Percentiles rank a stretch among this genome's conserved stretches.
phyloP scores from a whole-genome alignment of 2,113 vertebrate genomes.

The Canis aureus region DNA sequence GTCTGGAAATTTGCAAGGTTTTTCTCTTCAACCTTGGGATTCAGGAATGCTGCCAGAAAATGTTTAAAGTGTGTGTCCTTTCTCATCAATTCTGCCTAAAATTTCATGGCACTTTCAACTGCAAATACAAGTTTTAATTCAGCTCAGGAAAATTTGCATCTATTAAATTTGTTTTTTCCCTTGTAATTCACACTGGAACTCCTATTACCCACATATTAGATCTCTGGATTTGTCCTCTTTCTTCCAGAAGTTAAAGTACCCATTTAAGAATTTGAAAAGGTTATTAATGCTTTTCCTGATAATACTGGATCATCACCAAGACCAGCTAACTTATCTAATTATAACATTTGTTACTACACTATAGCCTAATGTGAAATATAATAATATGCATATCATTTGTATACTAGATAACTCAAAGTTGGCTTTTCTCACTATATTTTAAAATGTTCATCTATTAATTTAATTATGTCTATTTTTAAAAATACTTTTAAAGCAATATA shows the following conservation, averaged over 20 bases:
- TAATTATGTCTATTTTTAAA: background rate
- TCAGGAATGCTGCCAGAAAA: background rate
- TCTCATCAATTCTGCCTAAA: background rate
- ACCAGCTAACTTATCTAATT: background rate
- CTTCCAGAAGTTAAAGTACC: background rate
- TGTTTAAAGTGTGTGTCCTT: background rate
- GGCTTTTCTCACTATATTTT: conserved; percentile 3
- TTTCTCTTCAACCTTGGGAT: conserved; percentile 3
- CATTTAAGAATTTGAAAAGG: background rate
- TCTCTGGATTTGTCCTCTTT: background rate
- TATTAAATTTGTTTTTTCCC: background rate
- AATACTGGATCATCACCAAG: background rate
- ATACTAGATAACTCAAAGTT: background rate
- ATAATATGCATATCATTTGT: background rate
- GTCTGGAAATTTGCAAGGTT: background rate
- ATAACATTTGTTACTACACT: background rate
- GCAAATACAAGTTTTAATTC: background rate
- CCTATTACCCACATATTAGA: background rate
- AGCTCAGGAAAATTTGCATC: background rate
- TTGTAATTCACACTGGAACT: background rate
- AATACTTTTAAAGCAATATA: background rate
- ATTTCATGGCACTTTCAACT: background rate
- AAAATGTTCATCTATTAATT: background rate
- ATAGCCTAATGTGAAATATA: conserved; percentile 15
- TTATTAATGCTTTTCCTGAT: background rate